Evolutionary conservation across 2,113 vertebrate genomes (phyloP).

Genomic region (Amblyornis subalaris): DNA sequence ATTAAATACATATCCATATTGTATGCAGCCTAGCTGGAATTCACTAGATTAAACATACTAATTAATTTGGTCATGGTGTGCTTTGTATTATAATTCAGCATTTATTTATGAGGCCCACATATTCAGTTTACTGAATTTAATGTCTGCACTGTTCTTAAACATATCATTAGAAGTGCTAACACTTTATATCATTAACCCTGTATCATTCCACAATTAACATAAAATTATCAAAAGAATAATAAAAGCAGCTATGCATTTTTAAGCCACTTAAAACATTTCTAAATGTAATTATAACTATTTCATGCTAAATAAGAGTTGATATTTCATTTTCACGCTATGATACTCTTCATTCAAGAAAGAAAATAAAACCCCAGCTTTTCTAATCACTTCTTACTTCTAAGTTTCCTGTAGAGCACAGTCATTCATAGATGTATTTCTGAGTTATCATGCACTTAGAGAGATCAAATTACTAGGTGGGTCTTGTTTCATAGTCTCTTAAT

Average conservation of each 20-base stretch:
- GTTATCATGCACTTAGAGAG: background rate
- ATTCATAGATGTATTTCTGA: background rate
- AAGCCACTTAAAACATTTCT: background rate
- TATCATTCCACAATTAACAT: background rate
- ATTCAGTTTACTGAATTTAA: conserved; percentile 21
- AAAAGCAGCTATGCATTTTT: background rate
- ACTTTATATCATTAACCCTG: conserved; percentile 3
- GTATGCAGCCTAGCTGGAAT: conserved; percentile 44
- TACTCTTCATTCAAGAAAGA: background rate
- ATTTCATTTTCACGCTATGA: background rate
- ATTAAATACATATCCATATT: conserved; percentile 41
- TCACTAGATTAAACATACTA: conserved; percentile 52
- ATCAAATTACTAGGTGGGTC: background rate
- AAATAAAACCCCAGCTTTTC: background rate
- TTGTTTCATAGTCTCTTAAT: background rate
- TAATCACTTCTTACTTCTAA: background rate
- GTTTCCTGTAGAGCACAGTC: background rate
- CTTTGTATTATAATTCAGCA: conserved; percentile 42
- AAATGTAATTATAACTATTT: background rate
- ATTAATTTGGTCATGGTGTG: conserved; percentile 51
- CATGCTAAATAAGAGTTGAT: background rate
- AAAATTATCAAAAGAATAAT: conserved; percentile 15
- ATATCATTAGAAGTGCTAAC: conserved; percentile 23
- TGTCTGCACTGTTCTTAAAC: conserved; percentile 39
- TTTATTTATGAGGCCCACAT: conserved; percentile 37